These are phyloP conservation scores for Pseudomugil gertrudae DNA, from an alignment of 2,797 vertebrate genomes.

Conservation along the genomic window DNA sequence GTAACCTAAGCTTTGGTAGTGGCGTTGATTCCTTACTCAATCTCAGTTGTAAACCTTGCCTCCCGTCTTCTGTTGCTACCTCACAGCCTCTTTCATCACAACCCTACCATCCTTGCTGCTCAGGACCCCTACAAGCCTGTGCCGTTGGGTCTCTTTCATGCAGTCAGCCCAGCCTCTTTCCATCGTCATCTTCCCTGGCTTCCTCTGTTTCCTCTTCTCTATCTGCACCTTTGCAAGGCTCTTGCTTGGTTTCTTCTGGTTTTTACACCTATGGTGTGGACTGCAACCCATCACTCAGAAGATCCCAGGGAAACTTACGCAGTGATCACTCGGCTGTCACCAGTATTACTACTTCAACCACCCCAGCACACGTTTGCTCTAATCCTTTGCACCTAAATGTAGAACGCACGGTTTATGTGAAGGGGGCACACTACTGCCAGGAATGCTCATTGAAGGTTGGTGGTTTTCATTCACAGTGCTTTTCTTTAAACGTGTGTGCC, in stretches of 20 bases:
- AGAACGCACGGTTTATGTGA: slow-evolving; percentile 88
- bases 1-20: slow-evolving; percentile 37
- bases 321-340: slow-evolving; percentile 70
- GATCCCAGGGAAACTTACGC: slow-evolving; percentile 65
- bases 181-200: slow-evolving; percentile 49
- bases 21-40: slow-evolving; percentile 50
- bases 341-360: slow-evolving; percentile 71
- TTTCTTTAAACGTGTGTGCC: slow-evolving; percentile 24
- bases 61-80: slow-evolving; percentile 72
- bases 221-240: slow-evolving; percentile 56
- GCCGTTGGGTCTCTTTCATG: slow-evolving; percentile 61
- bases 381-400: slow-evolving; percentile 90
- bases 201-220: slow-evolving; percentile 60
- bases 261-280: slow-evolving; percentile 72
- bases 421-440: slow-evolving; percentile 91
- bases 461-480: slow-evolving; percentile 61
- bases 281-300: slow-evolving; percentile 64
- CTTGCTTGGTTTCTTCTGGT: slow-evolving; percentile 71
- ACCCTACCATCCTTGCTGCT: slow-evolving; percentile 85
- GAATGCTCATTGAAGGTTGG: slow-evolving; percentile 94
- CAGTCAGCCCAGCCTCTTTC: slow-evolving; percentile 58
- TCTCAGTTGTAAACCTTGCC: slow-evolving; percentile 62
- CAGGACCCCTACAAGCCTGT: slow-evolving; percentile 82
- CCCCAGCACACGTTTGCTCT: slow-evolving; percentile 87
- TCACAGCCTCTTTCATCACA: slow-evolving; percentile 77